A percentile compares a stretch with the other conserved stretches of the same genome.
phyloP scores from a whole-genome alignment of 2,888 invertebrate genomes.

The Caenorhabditis sulstoni region DNA sequence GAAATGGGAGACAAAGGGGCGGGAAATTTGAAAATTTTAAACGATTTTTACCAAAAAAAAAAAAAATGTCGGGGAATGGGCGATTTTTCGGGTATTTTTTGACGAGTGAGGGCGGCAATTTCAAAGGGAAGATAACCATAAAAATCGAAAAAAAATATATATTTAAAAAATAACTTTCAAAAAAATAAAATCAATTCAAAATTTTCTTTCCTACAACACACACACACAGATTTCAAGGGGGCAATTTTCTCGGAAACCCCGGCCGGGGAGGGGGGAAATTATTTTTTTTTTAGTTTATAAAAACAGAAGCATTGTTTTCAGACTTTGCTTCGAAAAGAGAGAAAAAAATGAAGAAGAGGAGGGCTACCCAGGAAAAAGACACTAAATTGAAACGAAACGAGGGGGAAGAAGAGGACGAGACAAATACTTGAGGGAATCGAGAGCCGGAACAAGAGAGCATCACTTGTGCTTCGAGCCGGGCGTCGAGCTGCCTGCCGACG shows the following conservation, averaged over 20 bases:
- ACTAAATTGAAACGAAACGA: neutral
- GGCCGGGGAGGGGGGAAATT: neutral
- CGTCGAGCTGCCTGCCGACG: constrained; percentile 40
- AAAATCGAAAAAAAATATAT: neutral
- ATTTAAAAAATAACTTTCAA: too few species aligned
- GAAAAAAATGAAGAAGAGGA: neutral
- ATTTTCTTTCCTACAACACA: constrained; percentile 16
- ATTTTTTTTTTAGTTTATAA: too few species aligned
- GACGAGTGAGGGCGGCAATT: too few species aligned
- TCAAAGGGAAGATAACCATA: neutral
- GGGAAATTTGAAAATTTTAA: neutral
- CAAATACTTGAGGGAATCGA: too few species aligned
- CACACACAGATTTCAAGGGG: neutral
- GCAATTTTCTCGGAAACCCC: too few species aligned
- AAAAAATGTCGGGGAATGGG: too few species aligned
- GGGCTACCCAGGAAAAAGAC: constrained; percentile 1
- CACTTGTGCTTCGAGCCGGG: constrained; percentile 53
- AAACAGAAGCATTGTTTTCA: too few species aligned
- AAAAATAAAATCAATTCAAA: neutral
- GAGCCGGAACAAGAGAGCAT: too few species aligned
- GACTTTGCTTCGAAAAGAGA: neutral
- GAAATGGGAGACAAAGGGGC: neutral
- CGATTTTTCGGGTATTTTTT: too few species aligned
- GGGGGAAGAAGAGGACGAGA: neutral
- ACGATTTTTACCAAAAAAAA: too few species aligned